Evolutionary conservation across 2,113 vertebrate species (phyloP).

Genomic region (Vicugna pacos): DNA sequence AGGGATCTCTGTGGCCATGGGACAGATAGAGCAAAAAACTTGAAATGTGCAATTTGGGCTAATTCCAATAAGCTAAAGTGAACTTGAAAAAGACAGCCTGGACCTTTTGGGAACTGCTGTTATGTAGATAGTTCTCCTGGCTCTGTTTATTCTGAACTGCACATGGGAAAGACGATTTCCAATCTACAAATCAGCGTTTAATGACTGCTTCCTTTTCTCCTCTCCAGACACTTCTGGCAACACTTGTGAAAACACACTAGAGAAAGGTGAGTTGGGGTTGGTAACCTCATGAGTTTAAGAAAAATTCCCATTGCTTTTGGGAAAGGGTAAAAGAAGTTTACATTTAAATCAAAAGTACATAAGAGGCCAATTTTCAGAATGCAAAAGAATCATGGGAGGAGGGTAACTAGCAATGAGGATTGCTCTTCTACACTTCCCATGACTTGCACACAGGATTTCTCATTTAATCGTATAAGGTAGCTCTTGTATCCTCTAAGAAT

Average conservation of each 20-base stretch:
- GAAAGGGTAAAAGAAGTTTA: background rate
- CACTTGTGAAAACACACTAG: fast-evolving
- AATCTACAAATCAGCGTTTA: background rate
- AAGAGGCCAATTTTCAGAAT: slow-evolving; percentile 29
- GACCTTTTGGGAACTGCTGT: background rate
- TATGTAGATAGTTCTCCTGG: background rate
- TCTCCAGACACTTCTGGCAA: background rate
- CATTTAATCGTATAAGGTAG: background rate
- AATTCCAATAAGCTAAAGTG: background rate
- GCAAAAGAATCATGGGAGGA: background rate
- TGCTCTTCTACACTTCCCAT: background rate
- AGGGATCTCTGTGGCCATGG: background rate
- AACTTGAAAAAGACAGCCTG: background rate
- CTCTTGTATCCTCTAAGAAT: background rate
- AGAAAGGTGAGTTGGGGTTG: slow-evolving; percentile 65
- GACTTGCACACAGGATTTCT: background rate
- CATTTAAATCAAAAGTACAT: background rate
- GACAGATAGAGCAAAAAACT: background rate
- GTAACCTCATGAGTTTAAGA: background rate
- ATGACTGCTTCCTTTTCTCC: slow-evolving; percentile 31
- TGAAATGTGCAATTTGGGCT: slow-evolving; percentile 1
- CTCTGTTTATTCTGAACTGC: background rate
- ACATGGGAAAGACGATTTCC: background rate
- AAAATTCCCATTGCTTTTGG: background rate
- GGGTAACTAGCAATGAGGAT: background rate